Evolutionary conservation across 2,797 vertebrate species (phyloP).

Genomic region (Bryconaethiops microstoma): DNA sequence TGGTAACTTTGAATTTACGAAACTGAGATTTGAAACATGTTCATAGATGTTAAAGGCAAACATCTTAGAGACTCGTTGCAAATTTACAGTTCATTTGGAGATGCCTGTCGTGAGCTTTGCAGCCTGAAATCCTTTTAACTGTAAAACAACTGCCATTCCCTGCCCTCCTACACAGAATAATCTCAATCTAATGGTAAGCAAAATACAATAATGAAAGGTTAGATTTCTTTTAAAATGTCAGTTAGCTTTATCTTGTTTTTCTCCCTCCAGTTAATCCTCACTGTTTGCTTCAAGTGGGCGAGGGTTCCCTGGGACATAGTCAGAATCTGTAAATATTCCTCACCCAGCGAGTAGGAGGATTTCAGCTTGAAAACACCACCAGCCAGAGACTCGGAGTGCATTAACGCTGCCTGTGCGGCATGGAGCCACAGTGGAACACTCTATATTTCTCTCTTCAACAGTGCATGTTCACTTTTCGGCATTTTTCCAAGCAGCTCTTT

Average conservation of each 20-base stretch:
- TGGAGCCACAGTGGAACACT: slow-evolving; percentile 27
- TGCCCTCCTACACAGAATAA: neutral
- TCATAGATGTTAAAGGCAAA: neutral
- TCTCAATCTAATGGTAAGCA: neutral
- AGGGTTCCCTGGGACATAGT: slow-evolving; percentile 1
- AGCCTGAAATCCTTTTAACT: neutral
- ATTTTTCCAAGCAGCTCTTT: slow-evolving; percentile 40
- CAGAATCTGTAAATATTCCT: slow-evolving; percentile 31
- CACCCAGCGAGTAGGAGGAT: slow-evolving; percentile 32
- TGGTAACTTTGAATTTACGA: neutral
- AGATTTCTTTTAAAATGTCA: slow-evolving; percentile 8
- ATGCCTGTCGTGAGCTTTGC: neutral
- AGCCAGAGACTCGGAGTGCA: slow-evolving; percentile 34
- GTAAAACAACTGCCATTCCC: neutral
- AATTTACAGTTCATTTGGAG: neutral
- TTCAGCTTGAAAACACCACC: slow-evolving; percentile 39
- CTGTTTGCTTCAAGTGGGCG: slow-evolving; percentile 27
- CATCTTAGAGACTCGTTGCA: neutral
- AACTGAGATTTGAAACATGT: neutral
- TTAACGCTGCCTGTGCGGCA: slow-evolving; percentile 40
- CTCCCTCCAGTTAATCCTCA: neutral
- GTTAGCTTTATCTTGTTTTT: neutral
- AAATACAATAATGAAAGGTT: neutral
- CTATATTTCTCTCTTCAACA: slow-evolving; percentile 29
- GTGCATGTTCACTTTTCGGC: slow-evolving; percentile 14